Evolutionary conservation across 2,797 vertebrate species (phyloP).

Genomic region (Corythornis leucogaster): DNA sequence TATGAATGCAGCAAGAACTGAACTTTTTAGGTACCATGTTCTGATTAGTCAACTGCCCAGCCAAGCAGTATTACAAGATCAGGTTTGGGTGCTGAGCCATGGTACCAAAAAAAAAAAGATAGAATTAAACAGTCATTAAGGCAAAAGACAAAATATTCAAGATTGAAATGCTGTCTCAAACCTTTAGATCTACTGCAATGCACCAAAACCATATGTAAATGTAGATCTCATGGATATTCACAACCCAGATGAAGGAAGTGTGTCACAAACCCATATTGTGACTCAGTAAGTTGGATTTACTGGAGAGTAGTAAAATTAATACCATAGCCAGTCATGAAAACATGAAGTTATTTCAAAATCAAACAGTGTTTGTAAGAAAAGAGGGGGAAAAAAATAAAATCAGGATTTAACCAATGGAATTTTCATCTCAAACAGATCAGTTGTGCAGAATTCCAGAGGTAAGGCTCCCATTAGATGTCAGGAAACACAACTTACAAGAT

Average conservation of each 20-base stretch:
- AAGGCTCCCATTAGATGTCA: background rate
- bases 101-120: background rate
- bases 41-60: background rate
- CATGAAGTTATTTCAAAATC: background rate
- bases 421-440: background rate
- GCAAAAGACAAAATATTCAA: background rate
- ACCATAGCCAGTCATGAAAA: background rate
- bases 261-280: background rate
- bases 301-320: background rate
- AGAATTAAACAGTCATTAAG: background rate
- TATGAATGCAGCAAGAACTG: background rate
- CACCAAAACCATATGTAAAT: background rate
- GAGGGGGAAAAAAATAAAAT: background rate
- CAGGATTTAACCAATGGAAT: background rate
- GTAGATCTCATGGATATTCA: background rate
- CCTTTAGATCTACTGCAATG: background rate
- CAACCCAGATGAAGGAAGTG: background rate
- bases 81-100: background rate
- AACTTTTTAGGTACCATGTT: background rate
- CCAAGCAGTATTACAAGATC: background rate
- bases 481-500: slow-evolving; percentile 88
- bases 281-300: background rate
- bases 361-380: background rate
- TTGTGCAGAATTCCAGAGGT: background rate
- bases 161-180: background rate